phyloP scores from a whole-genome alignment of 2,888 invertebrate species.

The Perizoma flavofasciatum region DNA sequence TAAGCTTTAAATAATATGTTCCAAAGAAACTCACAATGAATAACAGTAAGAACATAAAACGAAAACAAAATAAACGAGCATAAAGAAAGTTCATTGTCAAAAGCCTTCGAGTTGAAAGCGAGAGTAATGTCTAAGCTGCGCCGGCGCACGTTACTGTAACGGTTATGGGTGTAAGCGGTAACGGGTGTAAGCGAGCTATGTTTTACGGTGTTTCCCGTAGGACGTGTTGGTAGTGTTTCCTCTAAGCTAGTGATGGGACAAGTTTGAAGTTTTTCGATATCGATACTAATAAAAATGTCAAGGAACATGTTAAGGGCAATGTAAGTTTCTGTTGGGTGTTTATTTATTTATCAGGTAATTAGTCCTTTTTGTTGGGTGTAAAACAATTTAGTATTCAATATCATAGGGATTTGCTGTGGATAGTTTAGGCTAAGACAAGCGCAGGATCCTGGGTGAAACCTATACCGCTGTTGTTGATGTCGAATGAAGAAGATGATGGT shows the following conservation, averaged over 20 bases:
- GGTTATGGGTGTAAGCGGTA: constrained; percentile 59
- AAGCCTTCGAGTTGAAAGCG: constrained; percentile 61
- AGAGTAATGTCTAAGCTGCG: constrained; percentile 63
- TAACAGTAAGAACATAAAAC: constrained; percentile 10
- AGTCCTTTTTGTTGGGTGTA: too few species aligned
- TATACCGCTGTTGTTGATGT: too few species aligned
- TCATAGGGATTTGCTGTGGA: too few species aligned
- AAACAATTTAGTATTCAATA: too few species aligned
- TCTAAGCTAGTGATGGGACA: constrained; percentile 24
- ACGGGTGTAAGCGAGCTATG: constrained; percentile 51
- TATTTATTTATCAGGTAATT: too few species aligned
- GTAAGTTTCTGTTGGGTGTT: too few species aligned
- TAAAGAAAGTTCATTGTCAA: constrained; percentile 31
- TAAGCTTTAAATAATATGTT: too few species aligned
- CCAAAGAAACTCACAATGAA: constrained; percentile 6
- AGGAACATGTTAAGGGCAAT: too few species aligned
- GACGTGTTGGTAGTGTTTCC: constrained; percentile 42
- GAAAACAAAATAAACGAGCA: constrained; percentile 21
- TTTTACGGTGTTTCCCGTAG: constrained; percentile 66
- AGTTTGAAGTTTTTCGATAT: constrained; percentile 28
- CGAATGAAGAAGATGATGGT: too few species aligned
- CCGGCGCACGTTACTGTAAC: constrained; percentile 45
- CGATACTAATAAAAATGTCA: background rate
- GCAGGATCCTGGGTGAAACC: too few species aligned
- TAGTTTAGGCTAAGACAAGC: too few species aligned